These are phyloP conservation scores for Phengaris arion DNA, from an alignment of 2,888 invertebrate genomes.

Conservation along the genomic window DNA sequence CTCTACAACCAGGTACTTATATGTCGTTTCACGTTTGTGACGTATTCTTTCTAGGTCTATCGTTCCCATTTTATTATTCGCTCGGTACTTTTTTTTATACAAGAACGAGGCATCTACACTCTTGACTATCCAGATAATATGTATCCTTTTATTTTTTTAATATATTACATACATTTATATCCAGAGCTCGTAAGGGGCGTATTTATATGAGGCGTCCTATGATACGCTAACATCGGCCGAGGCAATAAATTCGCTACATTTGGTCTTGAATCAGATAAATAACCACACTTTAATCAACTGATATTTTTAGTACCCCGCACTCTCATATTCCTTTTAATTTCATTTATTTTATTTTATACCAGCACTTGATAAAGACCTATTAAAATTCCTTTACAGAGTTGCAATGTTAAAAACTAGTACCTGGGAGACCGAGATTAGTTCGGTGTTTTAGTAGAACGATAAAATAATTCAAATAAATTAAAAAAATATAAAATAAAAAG, in stretches of 20 bases:
- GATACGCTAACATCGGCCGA: constrained; percentile 13
- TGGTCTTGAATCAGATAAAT: constrained; percentile 28
- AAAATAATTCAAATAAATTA: too few species aligned
- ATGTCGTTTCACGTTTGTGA: too few species aligned
- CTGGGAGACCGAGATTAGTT: too few species aligned
- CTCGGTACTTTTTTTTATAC: not conserved
- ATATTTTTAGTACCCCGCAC: constrained; percentile 25
- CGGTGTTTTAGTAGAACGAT: too few species aligned
- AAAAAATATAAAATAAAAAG: too few species aligned
- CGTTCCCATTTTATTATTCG: not conserved
- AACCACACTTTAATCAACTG: constrained; percentile 25
- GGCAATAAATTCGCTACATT: constrained; percentile 25
- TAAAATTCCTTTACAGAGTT: not conserved
- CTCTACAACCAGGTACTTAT: too few species aligned
- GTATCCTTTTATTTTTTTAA: not conserved
- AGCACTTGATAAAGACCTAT: constrained; percentile 20
- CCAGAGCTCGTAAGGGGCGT: constrained; percentile 15
- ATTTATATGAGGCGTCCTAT: constrained; percentile 5
- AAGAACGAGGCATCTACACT: not conserved
- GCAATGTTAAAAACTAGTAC: not conserved
- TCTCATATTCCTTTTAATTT: constrained; percentile 10
- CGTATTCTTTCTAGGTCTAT: not conserved
- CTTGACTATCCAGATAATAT: constrained; percentile 7
- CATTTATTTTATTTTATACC: constrained; percentile 2
- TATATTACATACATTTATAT: constrained; percentile 21